phyloP scores from a whole-genome alignment of 2,113 vertebrate genomes.

The Gila orcuttii region DNA sequence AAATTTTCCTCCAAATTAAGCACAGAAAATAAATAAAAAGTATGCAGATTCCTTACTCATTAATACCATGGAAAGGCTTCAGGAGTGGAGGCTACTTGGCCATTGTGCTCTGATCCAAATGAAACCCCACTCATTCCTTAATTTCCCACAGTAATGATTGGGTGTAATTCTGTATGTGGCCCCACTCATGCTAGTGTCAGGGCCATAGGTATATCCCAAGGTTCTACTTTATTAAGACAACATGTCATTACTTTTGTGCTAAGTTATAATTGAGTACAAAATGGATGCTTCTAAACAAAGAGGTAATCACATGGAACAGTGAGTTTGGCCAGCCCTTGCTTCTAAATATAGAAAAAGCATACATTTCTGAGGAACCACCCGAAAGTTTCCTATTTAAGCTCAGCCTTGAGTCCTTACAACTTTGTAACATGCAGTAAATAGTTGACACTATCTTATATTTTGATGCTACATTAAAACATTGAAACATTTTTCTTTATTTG shows the following conservation, averaged over 20 bases:
- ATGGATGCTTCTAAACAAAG: conserved; percentile 75
- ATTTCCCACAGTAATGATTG: conserved; percentile 68
- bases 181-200: conserved; percentile 68
- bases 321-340: conserved; percentile 51
- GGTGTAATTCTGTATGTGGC: conserved; percentile 72
- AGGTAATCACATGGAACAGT: conserved; percentile 68
- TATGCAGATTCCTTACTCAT: neutral
- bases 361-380: conserved; percentile 18
- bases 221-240: conserved; percentile 46
- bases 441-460: neutral
- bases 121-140: conserved; percentile 54
- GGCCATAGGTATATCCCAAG: conserved; percentile 65
- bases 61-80: neutral
- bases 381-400: neutral
- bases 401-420: conserved; percentile 3
- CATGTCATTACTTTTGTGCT: conserved; percentile 64
- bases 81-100: neutral
- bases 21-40: neutral
- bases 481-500: conserved; percentile 8
- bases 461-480: neutral
- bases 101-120: conserved; percentile 62
- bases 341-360: conserved; percentile 50
- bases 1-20: neutral
- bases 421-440: neutral
- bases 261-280: conserved; percentile 72